Evolutionary conservation across 1,140 invertebrate genomes (phyloP), one percentile per base, ranked within the genome.

Genomic region (Tetramorium alpestre): DNA sequence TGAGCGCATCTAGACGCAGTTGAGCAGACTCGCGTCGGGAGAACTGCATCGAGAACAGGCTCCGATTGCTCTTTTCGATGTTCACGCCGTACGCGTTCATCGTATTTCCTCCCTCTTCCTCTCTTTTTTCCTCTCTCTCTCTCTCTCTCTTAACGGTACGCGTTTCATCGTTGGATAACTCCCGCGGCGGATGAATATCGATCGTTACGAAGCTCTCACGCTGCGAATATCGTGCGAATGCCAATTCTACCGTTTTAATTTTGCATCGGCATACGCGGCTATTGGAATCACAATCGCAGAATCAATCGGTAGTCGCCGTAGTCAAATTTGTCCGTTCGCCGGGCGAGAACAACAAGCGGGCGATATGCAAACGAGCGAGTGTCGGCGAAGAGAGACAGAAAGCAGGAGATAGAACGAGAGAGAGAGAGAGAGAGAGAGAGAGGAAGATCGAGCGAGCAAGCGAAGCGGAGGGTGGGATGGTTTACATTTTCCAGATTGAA

Each of bases 401-500:
- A 49, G 44, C 16, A 13, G 8, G 73, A 69, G 49, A 41, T 3
- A 5, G 28, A 58, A 41, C 41, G 25, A 60, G 44, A 60, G 54
- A 62, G 85, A 49, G 82, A 58, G 54, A 60, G 25, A 60, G 44
- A 60, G 54, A 62, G 76, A 49, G 82, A 67, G 47, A 65, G 56
- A 51, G 72, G 33, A 44, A 75, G 56, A 49, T 7, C 25, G 80
- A 54, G 49, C 58, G n/a, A 84, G 54, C 67, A 25, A 51, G 54
- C 67, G 41, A 51, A 54, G 25, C 47, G 41, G 44, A 51, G 75
- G 47, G 47, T 58, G 51, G 65, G 67, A 84, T 28, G 58, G 87
- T 86, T 88, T 88, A 78, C 87, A 88, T 88, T 88, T 88, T 88
- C 82, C 82, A 78, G 73, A 86, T 88, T 88, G 87, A 88, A 88